Base-by-base conservation (phyloP, 2,888 invertebrate species). In the Chrysodeixis includens region DNA sequence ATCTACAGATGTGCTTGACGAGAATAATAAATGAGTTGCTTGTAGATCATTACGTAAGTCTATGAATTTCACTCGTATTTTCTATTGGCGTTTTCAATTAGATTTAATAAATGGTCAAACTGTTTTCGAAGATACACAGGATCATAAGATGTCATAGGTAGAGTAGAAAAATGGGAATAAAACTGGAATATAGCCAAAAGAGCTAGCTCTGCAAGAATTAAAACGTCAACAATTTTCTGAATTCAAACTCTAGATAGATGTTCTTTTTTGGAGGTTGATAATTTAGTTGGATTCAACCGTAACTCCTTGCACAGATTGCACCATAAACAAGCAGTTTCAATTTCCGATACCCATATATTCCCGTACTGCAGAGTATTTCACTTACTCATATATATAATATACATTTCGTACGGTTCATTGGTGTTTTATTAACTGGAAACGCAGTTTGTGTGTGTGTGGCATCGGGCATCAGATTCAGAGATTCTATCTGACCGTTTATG, bases 351-450 rank as follows among this genome's bases (percentile, higher is more conserved):
- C n/a, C 10, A 54, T 82, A 85, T 79, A 86, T 80, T 83, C 82
- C 83, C 81, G 61, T 59, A 40, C 53, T 59, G 75, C 75, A 78
- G 60, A 55, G 59, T 69, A 74, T 75, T 72, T 80, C 68, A 77
- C 79, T 67, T 58, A 82, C 76, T 79, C 82, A 78, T 81, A 82
- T 83, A 83, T 82, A 83, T 87, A 89, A 88, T 89, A 87, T 90
- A 88, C 88, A 89, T 92, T 91, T 86, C 66, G 77, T 83, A 75
- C 91, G 89, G 87, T 85, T 89, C 92, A 90, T 92, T 92, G 89
- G 90, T 85, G 88, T 79, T 90, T 90, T 92, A 92, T 92, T 89
- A 88, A 84, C 90, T 90, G 92, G 91, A 92, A 92, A 89, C 84
- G 71, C 79, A 83, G 81, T 74, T 85, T 83, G 85, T 67, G 68